Conservation (phyloP, 2,888 invertebrate genomes). For the Amphipyra tragopoginis region DNA sequence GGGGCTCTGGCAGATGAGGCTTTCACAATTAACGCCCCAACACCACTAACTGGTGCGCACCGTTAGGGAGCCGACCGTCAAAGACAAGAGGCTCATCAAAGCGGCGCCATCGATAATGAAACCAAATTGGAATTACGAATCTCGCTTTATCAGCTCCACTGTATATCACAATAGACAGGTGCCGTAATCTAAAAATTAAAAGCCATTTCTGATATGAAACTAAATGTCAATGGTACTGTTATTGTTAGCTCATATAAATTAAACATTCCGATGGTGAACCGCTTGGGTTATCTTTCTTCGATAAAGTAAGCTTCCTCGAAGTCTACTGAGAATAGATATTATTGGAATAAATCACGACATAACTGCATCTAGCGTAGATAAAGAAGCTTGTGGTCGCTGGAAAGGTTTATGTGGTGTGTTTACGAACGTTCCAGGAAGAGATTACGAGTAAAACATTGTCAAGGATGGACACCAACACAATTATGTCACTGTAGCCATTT, state of each 20-base stretch:
- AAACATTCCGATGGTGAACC: conserved; percentile 48
- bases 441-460: conserved; percentile 41
- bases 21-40: conserved; percentile 75
- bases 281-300: conserved; percentile 59
- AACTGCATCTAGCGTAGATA: conserved; percentile 58
- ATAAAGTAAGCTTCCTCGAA: conserved; percentile 58
- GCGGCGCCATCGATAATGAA: conserved; percentile 36
- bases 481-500: conserved; percentile 53
- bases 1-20: conserved; percentile 57
- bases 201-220: conserved; percentile 28
- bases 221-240: conserved; percentile 37
- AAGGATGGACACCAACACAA: conserved; percentile 37
- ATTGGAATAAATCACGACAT: conserved; percentile 64
- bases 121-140: conserved; percentile 39
- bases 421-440: conserved; percentile 32
- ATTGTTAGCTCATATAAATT: conserved; percentile 51
- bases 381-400: conserved; percentile 58
- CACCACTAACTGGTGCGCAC: conserved; percentile 52
- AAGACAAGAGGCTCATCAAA: conserved; percentile 45
- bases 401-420: conserved; percentile 40
- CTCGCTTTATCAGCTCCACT: conserved; percentile 32
- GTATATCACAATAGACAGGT: conserved; percentile 34
- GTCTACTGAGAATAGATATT: conserved; percentile 55
- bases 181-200: conserved; percentile 43
- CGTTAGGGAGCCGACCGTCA: conserved; percentile 51